Conservation (phyloP, 2,113 vertebrate species). For the Brachyhypopomus occidentalis region DNA sequence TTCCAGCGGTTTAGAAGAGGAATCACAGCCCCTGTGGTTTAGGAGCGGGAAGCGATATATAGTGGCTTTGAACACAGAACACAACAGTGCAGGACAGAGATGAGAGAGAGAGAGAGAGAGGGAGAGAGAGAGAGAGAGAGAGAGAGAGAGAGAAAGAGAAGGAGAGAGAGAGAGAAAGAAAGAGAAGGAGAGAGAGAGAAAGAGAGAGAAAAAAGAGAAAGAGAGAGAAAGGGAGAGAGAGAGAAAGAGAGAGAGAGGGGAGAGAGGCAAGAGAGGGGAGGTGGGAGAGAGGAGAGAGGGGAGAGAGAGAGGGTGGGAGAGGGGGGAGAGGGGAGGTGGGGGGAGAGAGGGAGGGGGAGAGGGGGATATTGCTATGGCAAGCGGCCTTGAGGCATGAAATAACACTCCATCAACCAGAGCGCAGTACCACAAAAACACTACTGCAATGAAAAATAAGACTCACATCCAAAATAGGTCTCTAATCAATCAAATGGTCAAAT, state of each 20-base stretch:
- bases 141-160: no score
- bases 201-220: no score
- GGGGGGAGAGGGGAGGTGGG: background rate
- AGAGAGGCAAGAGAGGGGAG: background rate
- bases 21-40: no score
- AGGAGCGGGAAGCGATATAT: no score
- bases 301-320: background rate
- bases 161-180: no score
- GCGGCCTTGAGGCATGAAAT: conserved; percentile 5
- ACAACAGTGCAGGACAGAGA: no score
- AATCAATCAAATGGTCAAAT: conserved; percentile 31
- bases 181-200: no score
- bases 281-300: no score
- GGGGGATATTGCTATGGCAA: background rate
- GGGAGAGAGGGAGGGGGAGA: background rate
- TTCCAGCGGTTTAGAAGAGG: no score
- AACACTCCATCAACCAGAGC: conserved; percentile 17
- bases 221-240: background rate
- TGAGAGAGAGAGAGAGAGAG: no score
- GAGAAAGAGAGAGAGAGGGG: conserved; percentile 4
- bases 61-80: no score
- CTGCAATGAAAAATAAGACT: conserved; percentile 16
- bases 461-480: conserved; percentile 16
- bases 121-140: no score
- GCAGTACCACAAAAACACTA: background rate